Conservation (phyloP, 1,140 invertebrate species). For the Drosophila rhopaloa region DNA sequence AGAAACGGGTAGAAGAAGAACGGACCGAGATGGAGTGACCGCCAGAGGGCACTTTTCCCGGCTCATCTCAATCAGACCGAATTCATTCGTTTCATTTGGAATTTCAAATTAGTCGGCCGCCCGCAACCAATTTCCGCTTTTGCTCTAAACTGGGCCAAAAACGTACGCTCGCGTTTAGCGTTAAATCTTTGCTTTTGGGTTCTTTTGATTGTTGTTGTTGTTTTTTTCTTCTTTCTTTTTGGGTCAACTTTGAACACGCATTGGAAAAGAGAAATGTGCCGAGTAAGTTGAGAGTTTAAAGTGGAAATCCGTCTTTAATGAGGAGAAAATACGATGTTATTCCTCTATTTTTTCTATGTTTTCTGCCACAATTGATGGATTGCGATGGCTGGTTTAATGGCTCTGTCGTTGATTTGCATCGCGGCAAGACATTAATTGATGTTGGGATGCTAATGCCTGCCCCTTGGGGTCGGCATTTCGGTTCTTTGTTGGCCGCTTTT, state of each 20-base stretch:
- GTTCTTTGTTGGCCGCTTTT: constrained; percentile 49
- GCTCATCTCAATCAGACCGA: constrained; percentile 38
- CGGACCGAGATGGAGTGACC: constrained; percentile 7
- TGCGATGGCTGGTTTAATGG: constrained; percentile 41
- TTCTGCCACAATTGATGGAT: constrained; percentile 41
- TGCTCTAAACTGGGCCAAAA: constrained; percentile 39
- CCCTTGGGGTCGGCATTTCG: constrained; percentile 27
- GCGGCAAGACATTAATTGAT: constrained; percentile 60
- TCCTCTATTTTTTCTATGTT: constrained; percentile 7
- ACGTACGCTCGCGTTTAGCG: constrained; percentile 32
- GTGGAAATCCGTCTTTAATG: constrained; percentile 60
- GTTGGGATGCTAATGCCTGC: constrained; percentile 50
- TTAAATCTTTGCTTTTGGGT: constrained; percentile 24
- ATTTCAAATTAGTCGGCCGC: constrained; percentile 37
- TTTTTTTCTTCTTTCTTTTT: constrained; percentile 15
- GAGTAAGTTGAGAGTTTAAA: constrained; percentile 57
- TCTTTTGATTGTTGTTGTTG: neutral
- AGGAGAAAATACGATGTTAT: constrained; percentile 50
- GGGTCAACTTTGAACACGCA: constrained; percentile 44
- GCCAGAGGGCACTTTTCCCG: constrained; percentile 26
- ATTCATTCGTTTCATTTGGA: constrained; percentile 46
- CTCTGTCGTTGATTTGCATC: constrained; percentile 48
- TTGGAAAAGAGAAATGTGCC: constrained; percentile 46
- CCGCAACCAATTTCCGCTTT: constrained; percentile 45
- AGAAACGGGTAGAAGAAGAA: neutral